These are phyloP conservation scores for Stictonetta naevosa DNA, from an alignment of 2,113 vertebrate species.

Conservation along the genomic window DNA sequence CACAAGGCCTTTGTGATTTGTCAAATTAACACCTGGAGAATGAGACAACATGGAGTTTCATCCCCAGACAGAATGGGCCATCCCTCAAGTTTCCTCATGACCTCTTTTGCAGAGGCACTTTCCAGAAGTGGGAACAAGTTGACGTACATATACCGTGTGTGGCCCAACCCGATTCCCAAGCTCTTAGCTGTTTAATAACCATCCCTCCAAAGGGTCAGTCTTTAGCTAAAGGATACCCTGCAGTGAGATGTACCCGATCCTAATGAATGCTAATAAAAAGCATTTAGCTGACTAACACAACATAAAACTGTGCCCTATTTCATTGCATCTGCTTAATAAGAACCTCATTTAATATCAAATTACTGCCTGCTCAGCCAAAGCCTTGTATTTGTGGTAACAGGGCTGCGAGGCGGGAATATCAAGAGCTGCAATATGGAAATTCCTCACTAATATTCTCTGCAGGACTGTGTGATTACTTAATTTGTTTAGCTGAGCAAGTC, in stretches of 20 bases:
- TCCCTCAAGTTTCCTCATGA: conserved; percentile 64
- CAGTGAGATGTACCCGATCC: conserved; percentile 77
- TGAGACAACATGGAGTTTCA: conserved; percentile 45
- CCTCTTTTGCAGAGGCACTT: conserved; percentile 34
- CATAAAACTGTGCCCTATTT: conserved; percentile 69
- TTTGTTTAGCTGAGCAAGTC: conserved; percentile 83
- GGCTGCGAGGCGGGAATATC: conserved; percentile 86
- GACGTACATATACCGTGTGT: conserved; percentile 59
- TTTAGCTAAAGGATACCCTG: conserved; percentile 78
- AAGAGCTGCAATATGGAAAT: conserved; percentile 88
- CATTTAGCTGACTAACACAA: conserved; percentile 79
- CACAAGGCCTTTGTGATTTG: conserved; percentile 69
- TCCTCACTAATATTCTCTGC: conserved; percentile 83
- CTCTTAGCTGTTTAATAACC: conserved; percentile 76
- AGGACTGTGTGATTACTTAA: conserved; percentile 85
- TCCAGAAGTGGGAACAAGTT: neutral
- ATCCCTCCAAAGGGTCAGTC: conserved; percentile 52
- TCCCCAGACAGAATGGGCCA: neutral
- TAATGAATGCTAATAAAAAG: conserved; percentile 89
- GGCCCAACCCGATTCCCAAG: conserved; percentile 57
- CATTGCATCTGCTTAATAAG: conserved; percentile 84
- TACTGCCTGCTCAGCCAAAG: conserved; percentile 83
- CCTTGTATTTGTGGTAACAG: conserved; percentile 78
- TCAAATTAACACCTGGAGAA: conserved; percentile 76
- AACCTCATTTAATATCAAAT: conserved; percentile 84